Evolutionary conservation across 2,113 vertebrate species (phyloP), one percentile per base, ranked within the genome.

Genomic region (Holacanthus passer): DNA sequence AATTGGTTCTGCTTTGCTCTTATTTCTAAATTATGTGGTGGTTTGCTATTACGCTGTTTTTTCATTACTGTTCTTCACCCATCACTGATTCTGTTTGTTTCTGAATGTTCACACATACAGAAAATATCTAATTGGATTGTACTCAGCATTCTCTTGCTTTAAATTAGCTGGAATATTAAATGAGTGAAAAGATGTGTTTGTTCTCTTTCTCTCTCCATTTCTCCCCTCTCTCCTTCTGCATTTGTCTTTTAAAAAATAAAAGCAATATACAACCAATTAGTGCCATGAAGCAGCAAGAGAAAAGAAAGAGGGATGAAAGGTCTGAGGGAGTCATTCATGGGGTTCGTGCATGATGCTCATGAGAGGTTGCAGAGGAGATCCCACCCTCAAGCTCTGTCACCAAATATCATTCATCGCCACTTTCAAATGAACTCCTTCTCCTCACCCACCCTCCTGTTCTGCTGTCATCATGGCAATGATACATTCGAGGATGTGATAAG

Each of bases 351-450:
- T 20, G 71, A 70, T 58, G 19, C 70, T 43, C 39, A 59, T 62
- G 53, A 73, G 58, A 73, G 68, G 16, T 14, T 62, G 39, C 27
- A 19, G 48, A 62, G 64, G 27, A 35, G 45, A 68, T 70, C 35
- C n/a, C 20, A 31, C 31, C 78, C 31, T 82, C 13, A 22, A 69
- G 50, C 67, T 52, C 56, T 37, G 45, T 76, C 62, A 78, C 77
- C 14, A 82, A 88, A 84, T 79, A 85, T 74, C 55, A 71, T 67
- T 39, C 73, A 83, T 79, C 68, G 47, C 52, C 67, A 53, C 72
- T 85, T 84, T 83, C 24, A 73, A 86, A 90, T 77, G 0, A 76
- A 74, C 20, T 6, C 53, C 48, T 47, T 45, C 66, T 37, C 39
- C 37, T 81, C n/a, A 65, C 14, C 37, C 53, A 20, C 13, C 55